Conservation (phyloP, 2,113 vertebrate genomes). For the Gasterosteus aculeatus region DNA sequence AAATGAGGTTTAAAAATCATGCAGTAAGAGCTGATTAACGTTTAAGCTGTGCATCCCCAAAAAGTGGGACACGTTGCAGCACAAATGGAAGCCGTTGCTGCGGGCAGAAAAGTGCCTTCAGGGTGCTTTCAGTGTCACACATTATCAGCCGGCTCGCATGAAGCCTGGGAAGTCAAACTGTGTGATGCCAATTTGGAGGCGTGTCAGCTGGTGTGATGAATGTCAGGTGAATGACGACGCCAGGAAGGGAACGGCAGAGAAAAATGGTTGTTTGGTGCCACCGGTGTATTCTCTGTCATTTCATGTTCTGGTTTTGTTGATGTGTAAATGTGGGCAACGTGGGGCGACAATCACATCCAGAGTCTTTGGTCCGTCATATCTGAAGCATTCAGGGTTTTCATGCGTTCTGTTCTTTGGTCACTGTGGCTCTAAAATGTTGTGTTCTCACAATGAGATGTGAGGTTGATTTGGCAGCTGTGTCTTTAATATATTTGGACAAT, state of each 20-base stretch:
- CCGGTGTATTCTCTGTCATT: not conserved
- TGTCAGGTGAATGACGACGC: not conserved
- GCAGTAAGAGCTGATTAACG: not conserved
- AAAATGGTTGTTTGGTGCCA: not conserved
- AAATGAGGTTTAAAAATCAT: not conserved
- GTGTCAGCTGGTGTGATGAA: not conserved
- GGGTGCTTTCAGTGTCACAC: not conserved
- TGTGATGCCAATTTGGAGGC: not conserved
- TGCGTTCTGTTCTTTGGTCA: not conserved
- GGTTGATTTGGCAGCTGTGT: not conserved
- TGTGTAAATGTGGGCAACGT: not conserved
- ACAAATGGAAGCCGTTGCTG: not conserved
- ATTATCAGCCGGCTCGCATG: not conserved
- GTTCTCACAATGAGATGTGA: not conserved
- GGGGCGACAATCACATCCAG: not conserved
- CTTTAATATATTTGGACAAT: not conserved
- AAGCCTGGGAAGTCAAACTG: not conserved
- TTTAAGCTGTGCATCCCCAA: not conserved
- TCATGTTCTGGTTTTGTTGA: constrained; percentile 11
- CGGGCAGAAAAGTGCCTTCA: not conserved
- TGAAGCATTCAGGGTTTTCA: not conserved
- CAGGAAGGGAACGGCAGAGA: not conserved
- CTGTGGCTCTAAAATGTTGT: not conserved
- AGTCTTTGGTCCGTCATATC: not conserved
- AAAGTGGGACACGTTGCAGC: not conserved